Evolutionary conservation across 2,113 vertebrate species (phyloP), one percentile per base, ranked within the genome.

Genomic region (Chauna torquata): DNA sequence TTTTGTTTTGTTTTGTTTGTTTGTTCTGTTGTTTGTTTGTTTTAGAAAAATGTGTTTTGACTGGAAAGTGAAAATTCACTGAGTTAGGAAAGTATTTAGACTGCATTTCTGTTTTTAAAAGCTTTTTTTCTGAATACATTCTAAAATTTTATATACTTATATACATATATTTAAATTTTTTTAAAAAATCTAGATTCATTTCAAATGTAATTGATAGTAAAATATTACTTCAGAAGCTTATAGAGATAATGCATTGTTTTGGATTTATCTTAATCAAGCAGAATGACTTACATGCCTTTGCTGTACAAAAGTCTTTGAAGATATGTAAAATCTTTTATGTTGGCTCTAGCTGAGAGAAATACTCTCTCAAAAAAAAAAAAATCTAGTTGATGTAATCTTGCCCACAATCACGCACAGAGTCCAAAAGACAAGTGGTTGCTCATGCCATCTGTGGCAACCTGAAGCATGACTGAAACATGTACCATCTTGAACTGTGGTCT

Each of bases 401-500:
- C 13, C 16, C 27, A 22, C 24, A 44, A 0, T n/a, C 32, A 30
- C 24, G 15, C 12, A n/a, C 4, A 17, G 62, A 92, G 13, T 12
- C 42, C 19, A 9, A n/a, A 49, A 80, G 50, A 45, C 18, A 77
- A n/a, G 66, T 12, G 25, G 4, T 11, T 23, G 34, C 44, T 94
- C 11, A 2, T 68, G 38, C 38, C 3, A 1, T 27, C 19, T 57
- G 0, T 2, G 1, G 18, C 28, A 69, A 8, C 13, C 24, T 69
- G 61, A 59, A 74, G 17, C 12, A 12, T 12, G 30, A 54, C 52
- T 69, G 55, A 86, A 88, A 52, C 4, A 13, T 57, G 27, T 18
- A 24, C 16, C 7, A 1, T 28, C 24, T 44, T 61, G 40, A 83
- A 44, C 0, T 0, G 6, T 47, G 49, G 8, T 47, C 58, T 86